A percentile compares a stretch with the other conserved stretches of the same genome.
Evolutionary conservation across 2,888 invertebrate genomes (phyloP).

Genomic region (Nematopogon swammerdamellus): DNA sequence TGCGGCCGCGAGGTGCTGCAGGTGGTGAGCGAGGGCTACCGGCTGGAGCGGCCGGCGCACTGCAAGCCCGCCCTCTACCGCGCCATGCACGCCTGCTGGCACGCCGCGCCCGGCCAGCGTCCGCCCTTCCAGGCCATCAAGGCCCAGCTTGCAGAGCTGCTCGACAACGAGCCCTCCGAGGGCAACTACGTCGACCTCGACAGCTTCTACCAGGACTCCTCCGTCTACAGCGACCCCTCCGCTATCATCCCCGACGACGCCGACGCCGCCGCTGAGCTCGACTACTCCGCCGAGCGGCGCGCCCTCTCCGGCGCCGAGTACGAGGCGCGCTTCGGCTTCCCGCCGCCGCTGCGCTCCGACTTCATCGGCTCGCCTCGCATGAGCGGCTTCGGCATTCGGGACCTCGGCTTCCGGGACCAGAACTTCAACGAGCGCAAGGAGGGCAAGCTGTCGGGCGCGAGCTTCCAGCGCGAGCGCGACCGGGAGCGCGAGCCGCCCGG

Average conservation of each 20-base stretch:
- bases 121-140: constrained; percentile 67
- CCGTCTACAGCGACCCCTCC: constrained; percentile 53
- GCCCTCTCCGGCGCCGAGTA: constrained; percentile 24
- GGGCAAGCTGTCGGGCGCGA: constrained; percentile 45
- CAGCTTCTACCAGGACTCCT: constrained; percentile 62
- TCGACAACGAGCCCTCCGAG: constrained; percentile 59
- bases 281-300: constrained; percentile 7
- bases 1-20: constrained; percentile 81
- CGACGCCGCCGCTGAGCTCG: constrained; percentile 28
- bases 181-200: constrained; percentile 68
- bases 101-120: constrained; percentile 67
- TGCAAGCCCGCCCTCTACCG: constrained; percentile 62
- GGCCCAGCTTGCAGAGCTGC: constrained; percentile 55
- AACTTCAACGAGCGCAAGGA: constrained; percentile 39
- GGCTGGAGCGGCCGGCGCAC: constrained; percentile 75
- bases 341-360: constrained; percentile 37
- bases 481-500: no score
- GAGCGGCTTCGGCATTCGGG: constrained; percentile 50
- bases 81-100: constrained; percentile 56
- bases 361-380: constrained; percentile 44
- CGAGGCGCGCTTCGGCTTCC: constrained; percentile 42
- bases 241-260: constrained; percentile 50
- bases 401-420: constrained; percentile 40
- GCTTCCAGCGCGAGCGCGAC: constrained; percentile 42
- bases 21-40: constrained; percentile 72